A percentile compares a stretch with the other conserved stretches of the same genome.
These are phyloP conservation scores for Horisme vitalbata DNA, from an alignment of 2,888 invertebrate species.

Conservation along the genomic window DNA sequence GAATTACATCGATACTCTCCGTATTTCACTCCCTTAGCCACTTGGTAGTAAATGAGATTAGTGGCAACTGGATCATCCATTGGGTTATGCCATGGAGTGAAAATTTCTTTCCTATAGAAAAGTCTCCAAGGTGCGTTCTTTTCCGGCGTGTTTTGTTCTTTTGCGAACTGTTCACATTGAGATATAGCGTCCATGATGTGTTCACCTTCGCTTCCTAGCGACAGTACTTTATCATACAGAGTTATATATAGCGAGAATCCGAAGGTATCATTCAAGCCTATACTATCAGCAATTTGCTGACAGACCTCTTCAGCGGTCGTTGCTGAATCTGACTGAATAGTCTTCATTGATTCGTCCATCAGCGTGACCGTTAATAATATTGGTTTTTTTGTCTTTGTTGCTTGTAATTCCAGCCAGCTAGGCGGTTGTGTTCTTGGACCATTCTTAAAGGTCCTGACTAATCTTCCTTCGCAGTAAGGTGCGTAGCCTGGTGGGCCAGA, in stretches of 20 bases:
- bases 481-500: conserved; percentile 94
- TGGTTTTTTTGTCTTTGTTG: conserved; percentile 92
- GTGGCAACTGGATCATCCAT: conserved; percentile 91
- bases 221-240: conserved; percentile 94
- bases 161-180: conserved; percentile 97
- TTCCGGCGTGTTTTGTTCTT: conserved; percentile 93
- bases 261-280: conserved; percentile 90
- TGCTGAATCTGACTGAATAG: conserved; percentile 93
- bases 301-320: conserved; percentile 95
- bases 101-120: conserved; percentile 94
- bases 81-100: conserved; percentile 96
- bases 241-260: conserved; percentile 97
- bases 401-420: conserved; percentile 94
- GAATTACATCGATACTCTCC: conserved; percentile 94
- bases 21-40: conserved; percentile 93
- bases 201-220: conserved; percentile 93
- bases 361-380: conserved; percentile 92
- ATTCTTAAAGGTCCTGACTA: conserved; percentile 92
- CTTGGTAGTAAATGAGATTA: conserved; percentile 94
- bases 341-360: conserved; percentile 93
- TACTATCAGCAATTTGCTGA: conserved; percentile 89
- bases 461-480: conserved; percentile 92
- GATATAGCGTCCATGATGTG: conserved; percentile 98
- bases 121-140: conserved; percentile 94
- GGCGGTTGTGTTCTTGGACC: conserved; percentile 96